Evolutionary conservation across 2,888 invertebrate species (phyloP).

Genomic region (Polydrusus cervinus): DNA sequence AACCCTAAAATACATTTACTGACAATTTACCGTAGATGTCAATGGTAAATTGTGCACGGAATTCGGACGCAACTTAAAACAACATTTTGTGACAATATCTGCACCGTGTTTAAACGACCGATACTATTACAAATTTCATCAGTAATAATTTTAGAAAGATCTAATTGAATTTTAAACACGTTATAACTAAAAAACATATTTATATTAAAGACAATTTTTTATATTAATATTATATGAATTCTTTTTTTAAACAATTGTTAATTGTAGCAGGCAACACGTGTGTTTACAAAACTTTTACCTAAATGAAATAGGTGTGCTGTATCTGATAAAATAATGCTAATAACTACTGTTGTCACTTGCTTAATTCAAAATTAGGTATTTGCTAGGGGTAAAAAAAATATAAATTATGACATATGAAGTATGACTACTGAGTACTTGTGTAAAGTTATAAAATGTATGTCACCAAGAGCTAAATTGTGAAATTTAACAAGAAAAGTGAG

Average conservation of each 20-base stretch:
- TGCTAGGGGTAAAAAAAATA: background rate
- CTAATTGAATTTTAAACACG: background rate
- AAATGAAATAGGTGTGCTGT: no score
- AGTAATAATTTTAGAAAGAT: conserved; percentile 1
- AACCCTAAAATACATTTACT: conserved; percentile 43
- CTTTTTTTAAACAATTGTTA: no score
- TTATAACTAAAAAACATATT: no score
- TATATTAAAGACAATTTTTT: no score
- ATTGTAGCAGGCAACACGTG: no score
- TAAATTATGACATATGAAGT: no score
- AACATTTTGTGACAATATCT: conserved; percentile 11
- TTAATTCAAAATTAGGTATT: no score
- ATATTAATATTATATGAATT: no score
- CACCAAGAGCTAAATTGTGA: background rate
- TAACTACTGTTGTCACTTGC: no score
- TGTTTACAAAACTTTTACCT: no score
- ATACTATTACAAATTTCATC: background rate
- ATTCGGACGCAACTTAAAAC: conserved; percentile 14
- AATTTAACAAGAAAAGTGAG: background rate
- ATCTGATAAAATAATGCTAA: no score
- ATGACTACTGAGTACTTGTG: no score
- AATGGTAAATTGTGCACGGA: conserved; percentile 22
- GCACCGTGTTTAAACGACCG: conserved; percentile 15
- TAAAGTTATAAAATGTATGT: background rate
- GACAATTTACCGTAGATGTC: conserved; percentile 36